Base-by-base conservation (phyloP, 2,888 invertebrate genomes). In the Hesperia comma region DNA sequence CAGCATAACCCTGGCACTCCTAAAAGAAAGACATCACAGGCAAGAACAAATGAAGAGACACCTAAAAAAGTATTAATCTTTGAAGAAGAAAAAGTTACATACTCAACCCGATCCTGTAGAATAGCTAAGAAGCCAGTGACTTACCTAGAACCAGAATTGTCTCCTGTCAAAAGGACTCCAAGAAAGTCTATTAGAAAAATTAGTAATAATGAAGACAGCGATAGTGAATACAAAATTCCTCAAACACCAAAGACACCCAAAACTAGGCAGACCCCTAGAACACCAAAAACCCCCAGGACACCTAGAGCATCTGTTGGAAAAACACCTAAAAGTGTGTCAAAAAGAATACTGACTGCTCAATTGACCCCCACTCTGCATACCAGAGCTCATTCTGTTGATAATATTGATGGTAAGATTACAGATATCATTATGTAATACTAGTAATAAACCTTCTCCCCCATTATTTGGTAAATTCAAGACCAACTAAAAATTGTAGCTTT, bases 361-460 rank as follows among this genome's bases (percentile, higher is more conserved):
- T 75, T 92, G 8, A 92, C 92, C 4, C 92, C 92, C 2, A 83
- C 87, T 37, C 73, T 92, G 41, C 83, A 75, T 19, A 74, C 77
- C 2, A 85, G 92, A 68, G 83, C 86, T 3, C 86, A 91, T 75
- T 84, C 87, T 40, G 79, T 92, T 40, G 86, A 88, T 53, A 88
- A 87, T 72, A 77, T 82, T 77, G 77, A 87, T 81, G 88, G 92
- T 92, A 79, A 79, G 76, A 46, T 26, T n/a, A n/a, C n/a, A n/a
- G n/a, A n/a, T n/a, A n/a, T n/a, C n/a, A n/a, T 8, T 26, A 26
- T 26, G 2, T 26, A 26, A 4, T 26, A 26, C 5, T 2, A 26
- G 26, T 26, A 5, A n/a, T n/a, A n/a, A n/a, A n/a, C n/a, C n/a
- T n/a, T n/a, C n/a, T n/a, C n/a, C n/a, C n/a, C n/a, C n/a, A n/a